Conservation (phyloP, 2,797 vertebrate species). For the Chromis chromis region DNA sequence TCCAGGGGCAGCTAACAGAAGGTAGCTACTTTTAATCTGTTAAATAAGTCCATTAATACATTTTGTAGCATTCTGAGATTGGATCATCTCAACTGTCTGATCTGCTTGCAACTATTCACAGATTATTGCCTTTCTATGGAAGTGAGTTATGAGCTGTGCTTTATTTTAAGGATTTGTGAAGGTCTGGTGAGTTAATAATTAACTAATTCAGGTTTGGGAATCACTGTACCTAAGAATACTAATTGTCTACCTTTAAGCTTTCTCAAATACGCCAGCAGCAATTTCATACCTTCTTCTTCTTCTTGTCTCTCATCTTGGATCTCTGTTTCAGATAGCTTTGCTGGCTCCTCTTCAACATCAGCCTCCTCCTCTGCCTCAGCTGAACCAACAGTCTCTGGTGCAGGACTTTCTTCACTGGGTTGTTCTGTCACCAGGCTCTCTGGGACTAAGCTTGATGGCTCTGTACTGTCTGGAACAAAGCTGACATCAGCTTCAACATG, state of each 20-base stretch:
- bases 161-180: neutral
- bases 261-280: neutral
- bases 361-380: constrained; percentile 49
- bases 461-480: constrained; percentile 35
- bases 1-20: neutral
- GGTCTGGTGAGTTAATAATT: too few species aligned
- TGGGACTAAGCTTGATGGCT: constrained; percentile 26
- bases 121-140: neutral
- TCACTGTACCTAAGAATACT: neutral
- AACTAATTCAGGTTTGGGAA: too few species aligned
- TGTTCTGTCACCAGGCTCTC: constrained; percentile 48
- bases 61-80: neutral
- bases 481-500: constrained; percentile 44
- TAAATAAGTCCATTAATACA: neutral
- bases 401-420: constrained; percentile 20
- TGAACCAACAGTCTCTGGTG: constrained; percentile 64
- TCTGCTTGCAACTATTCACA: neutral
- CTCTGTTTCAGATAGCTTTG: constrained; percentile 47
- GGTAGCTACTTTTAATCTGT: neutral
- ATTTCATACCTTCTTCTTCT: constrained; percentile 71
- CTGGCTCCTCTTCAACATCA: constrained; percentile 41
- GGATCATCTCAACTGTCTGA: neutral
- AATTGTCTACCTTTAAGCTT: neutral
- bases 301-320: constrained; percentile 35
- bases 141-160: neutral